Conservation (phyloP, 1,140 invertebrate genomes). For the Lucilia sericata region DNA sequence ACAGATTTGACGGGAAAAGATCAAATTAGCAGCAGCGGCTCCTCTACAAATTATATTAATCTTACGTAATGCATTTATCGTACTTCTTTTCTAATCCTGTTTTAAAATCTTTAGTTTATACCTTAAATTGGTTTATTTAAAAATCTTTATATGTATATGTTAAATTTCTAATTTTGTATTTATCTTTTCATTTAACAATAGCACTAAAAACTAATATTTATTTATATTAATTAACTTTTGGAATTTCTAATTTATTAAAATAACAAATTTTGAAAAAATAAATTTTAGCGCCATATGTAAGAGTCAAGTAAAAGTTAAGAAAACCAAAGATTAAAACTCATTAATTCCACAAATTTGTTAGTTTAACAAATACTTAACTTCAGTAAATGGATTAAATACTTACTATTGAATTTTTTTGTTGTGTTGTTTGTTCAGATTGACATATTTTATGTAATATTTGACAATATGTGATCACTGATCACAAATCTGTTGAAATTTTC, state of each 20-base stretch:
- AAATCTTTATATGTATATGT: too few species aligned
- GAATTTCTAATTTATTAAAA: conserved; percentile 31
- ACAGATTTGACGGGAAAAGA: too few species aligned
- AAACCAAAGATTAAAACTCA: background rate
- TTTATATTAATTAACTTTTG: conserved; percentile 24
- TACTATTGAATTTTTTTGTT: too few species aligned
- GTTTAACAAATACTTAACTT: background rate
- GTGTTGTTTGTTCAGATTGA: background rate
- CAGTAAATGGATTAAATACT: background rate
- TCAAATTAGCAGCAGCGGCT: too few species aligned
- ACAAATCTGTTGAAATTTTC: background rate
- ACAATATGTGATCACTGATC: background rate
- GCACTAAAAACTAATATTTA: background rate
- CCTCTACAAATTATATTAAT: too few species aligned
- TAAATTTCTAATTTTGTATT: too few species aligned
- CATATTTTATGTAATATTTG: background rate
- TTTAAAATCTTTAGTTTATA: too few species aligned
- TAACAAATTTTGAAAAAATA: background rate
- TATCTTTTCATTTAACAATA: too few species aligned
- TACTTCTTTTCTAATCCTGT: too few species aligned
- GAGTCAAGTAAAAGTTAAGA: background rate
- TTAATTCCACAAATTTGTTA: background rate
- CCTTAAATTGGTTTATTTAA: too few species aligned
- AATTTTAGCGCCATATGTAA: conserved; percentile 19
- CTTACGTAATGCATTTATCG: too few species aligned